Evolutionary conservation across 2,113 vertebrate genomes (phyloP), one percentile per base, ranked within the genome.

Genomic region (Tiliqua scincoides): DNA sequence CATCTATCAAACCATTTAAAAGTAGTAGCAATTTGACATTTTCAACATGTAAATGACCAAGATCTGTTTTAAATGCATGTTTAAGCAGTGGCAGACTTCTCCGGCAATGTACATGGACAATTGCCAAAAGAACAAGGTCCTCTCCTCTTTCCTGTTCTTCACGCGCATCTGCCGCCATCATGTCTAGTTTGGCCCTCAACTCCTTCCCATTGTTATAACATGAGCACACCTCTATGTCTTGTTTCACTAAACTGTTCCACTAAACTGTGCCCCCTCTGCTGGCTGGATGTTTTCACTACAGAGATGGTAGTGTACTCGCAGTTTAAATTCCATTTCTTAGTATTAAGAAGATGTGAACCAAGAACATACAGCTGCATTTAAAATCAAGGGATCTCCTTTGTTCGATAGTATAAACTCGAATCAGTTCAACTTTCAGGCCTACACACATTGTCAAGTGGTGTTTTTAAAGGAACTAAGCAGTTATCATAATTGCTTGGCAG

Each of bases 401-500:
- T 21, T 54, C 27, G 23, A 62, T 57, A 30, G 14, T 57, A 73
- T 32, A 43, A 68, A 21, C 27, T 65, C 67, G 52, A 59, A 21
- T 68, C 68, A 37, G 30, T 65, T 88, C 35, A 30, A 21, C 43
- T 67, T 15, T 0, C 32, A 52, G 77, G n/a, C 73, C 84, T 82
- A 18, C 23, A 23, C 21, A 86, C 78, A 61, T 52, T 74, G 2
- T 2, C 59, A 83, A 82, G 73, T 79, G 37, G 77, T 61, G 85
- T 85, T 87, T 75, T 91, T 70, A 82, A 82, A 82, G 81, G 32
- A 79, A 90, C 76, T 82, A 85, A 83, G 67, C 61, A 85, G 84
- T 67, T 93, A 89, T 83, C 77, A 76, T 90, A 91, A 91, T 94
- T 90, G 79, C 82, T 93, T 92, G 89, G 91, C 89, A 93, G 88